Percentiles rank a stretch among this genome's conserved stretches.
Evolutionary conservation across 2,113 vertebrate genomes (phyloP).

Genomic region (Cygnus atratus): DNA sequence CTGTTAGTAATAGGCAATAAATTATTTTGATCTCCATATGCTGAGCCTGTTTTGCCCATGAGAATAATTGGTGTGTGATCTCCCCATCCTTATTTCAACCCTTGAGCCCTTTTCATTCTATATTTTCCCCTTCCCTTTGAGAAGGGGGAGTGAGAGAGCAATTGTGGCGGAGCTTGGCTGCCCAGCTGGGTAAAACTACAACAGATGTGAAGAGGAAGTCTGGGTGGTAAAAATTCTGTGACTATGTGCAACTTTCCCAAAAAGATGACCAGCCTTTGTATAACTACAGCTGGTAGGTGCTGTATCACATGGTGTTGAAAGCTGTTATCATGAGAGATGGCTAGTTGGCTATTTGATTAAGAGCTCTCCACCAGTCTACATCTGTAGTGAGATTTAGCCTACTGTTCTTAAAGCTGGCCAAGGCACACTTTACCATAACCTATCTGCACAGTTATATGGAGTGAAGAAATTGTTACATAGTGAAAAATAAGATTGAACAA

Average conservation of each 20-base stretch:
- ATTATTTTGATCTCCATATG: no score
- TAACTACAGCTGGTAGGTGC: neutral
- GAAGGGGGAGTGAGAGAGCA: no score
- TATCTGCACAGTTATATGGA: neutral
- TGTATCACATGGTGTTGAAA: neutral
- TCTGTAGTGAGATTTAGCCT: conserved; percentile 33
- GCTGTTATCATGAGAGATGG: conserved; percentile 10
- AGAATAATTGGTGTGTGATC: no score
- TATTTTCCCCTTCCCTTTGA: no score
- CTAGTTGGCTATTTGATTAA: conserved; percentile 57
- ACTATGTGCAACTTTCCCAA: neutral
- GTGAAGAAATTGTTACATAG: neutral
- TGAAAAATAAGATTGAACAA: neutral
- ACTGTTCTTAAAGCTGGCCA: conserved; percentile 31
- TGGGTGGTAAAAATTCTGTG: neutral
- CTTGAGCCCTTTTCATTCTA: no score
- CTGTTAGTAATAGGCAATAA: no score
- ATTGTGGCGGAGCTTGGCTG: no score
- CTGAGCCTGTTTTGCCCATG: no score
- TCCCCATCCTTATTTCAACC: no score
- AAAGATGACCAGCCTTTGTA: neutral
- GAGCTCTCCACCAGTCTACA: conserved; percentile 25
- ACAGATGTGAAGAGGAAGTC: neutral
- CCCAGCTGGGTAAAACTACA: no score
- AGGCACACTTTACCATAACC: neutral